Evolutionary conservation across 2,797 vertebrate genomes (phyloP).

Genomic region (Nasua narica): DNA sequence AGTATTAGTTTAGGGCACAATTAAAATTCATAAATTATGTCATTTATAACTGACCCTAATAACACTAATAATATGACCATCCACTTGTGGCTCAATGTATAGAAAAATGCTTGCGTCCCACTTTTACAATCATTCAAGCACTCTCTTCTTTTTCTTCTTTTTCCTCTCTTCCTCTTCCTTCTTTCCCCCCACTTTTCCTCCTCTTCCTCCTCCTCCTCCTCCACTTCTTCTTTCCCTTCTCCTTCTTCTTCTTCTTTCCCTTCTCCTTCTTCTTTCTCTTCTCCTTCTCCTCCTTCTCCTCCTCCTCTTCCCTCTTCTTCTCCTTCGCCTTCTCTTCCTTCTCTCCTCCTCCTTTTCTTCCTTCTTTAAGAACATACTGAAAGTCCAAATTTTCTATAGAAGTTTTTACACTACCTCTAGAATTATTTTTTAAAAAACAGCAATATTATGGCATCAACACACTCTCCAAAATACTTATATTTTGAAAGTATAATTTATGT

Average conservation of each 20-base stretch:
- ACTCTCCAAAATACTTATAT: not conserved
- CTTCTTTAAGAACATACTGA: not conserved
- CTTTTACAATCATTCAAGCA: not conserved
- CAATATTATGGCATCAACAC: not conserved
- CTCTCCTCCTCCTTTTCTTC: not conserved
- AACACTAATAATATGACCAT: not conserved
- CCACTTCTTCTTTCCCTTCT: fast-evolving
- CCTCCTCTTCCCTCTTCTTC: not conserved
- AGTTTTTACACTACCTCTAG: not conserved
- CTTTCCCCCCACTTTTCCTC: fast-evolving
- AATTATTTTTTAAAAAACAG: not conserved
- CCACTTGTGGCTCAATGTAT: not conserved
- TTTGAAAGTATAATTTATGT: not conserved
- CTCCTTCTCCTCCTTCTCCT: not conserved
- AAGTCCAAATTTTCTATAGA: not conserved
- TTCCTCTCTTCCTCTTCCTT: not conserved
- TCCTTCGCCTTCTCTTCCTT: fast-evolving
- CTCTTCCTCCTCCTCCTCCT: not conserved
- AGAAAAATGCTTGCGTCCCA: not conserved
- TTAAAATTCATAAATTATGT: not conserved
- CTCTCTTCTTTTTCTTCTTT: not conserved
- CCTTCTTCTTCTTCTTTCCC: too few species aligned
- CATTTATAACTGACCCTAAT: not conserved
- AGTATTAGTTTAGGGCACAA: not conserved
- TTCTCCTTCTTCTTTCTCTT: fast-evolving